These are phyloP conservation scores for Luffia ferchaultella DNA, from an alignment of 2,888 invertebrate genomes.

Conservation along the genomic window DNA sequence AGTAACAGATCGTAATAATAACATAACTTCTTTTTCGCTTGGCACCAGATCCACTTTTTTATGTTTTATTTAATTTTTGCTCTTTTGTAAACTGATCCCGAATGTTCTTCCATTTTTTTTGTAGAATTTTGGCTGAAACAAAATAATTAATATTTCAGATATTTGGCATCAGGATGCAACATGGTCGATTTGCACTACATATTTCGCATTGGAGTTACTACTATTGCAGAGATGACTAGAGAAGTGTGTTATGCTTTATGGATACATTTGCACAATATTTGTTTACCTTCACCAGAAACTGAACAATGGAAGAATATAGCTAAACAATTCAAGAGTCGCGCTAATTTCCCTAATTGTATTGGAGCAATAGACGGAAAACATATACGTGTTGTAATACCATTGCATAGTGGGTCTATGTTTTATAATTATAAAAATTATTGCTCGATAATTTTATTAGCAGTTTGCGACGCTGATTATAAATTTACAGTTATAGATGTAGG, in stretches of 20 bases:
- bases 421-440: neutral
- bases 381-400: neutral
- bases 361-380: neutral
- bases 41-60: neutral
- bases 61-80: slow-evolving; percentile 5
- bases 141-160: slow-evolving; percentile 9
- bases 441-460: neutral
- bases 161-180: neutral
- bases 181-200: neutral
- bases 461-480: neutral
- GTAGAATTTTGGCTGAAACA: slow-evolving; percentile 17
- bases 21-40: neutral
- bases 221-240: neutral
- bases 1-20: neutral
- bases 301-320: neutral
- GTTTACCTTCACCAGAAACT: neutral
- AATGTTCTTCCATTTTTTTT: slow-evolving; percentile 19
- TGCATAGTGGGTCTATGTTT: neutral
- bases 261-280: neutral
- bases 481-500: neutral
- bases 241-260: neutral
- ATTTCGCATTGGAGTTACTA: neutral
- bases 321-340: neutral
- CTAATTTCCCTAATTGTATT: neutral
- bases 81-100: slow-evolving; percentile 18